These are phyloP conservation scores for Ophioninae sp. DNA, from an alignment of 2,888 invertebrate genomes.

Conservation along the genomic window DNA sequence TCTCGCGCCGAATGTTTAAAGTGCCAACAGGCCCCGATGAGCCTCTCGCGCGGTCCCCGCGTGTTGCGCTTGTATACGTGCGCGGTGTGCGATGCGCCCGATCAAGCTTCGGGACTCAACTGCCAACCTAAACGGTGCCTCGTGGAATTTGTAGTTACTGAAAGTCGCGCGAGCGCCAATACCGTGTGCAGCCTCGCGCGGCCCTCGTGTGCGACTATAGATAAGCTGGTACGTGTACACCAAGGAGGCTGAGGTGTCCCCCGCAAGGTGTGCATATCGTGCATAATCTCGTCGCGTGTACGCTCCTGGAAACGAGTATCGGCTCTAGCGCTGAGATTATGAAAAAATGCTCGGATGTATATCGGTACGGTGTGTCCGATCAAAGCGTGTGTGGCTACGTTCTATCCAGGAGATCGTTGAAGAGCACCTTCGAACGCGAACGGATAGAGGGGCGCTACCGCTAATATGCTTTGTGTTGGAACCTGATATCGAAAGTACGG, in stretches of 20 bases:
- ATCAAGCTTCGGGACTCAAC: conserved; percentile 55
- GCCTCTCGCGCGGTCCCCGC: not conserved
- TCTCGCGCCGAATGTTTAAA: conserved; percentile 43
- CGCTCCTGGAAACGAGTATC: not conserved
- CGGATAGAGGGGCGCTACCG: no score
- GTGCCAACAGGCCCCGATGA: conserved; percentile 18
- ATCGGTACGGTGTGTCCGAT: not conserved
- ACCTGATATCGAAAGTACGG: no score
- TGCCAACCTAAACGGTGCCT: conserved; percentile 40
- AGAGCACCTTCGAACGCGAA: no score
- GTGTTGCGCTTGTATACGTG: conserved; percentile 17
- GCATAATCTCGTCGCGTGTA: not conserved
- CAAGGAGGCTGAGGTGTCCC: conserved; percentile 8
- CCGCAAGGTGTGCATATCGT: not conserved
- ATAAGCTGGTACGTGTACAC: conserved; percentile 17
- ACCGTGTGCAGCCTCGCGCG: conserved; percentile 18
- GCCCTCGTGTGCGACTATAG: conserved; percentile 23
- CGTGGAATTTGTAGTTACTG: conserved; percentile 57
- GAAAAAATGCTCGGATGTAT: not conserved
- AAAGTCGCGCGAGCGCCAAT: conserved; percentile 22
- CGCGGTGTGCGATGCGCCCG: conserved; percentile 34
- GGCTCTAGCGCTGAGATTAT: not conserved
- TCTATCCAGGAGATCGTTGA: no score
- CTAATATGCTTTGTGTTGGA: no score
- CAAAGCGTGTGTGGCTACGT: no score